A percentile compares a stretch with the other conserved stretches of the same genome.
phyloP scores from a whole-genome alignment of 2,113 vertebrate genomes.

The Notechis scutatus region DNA sequence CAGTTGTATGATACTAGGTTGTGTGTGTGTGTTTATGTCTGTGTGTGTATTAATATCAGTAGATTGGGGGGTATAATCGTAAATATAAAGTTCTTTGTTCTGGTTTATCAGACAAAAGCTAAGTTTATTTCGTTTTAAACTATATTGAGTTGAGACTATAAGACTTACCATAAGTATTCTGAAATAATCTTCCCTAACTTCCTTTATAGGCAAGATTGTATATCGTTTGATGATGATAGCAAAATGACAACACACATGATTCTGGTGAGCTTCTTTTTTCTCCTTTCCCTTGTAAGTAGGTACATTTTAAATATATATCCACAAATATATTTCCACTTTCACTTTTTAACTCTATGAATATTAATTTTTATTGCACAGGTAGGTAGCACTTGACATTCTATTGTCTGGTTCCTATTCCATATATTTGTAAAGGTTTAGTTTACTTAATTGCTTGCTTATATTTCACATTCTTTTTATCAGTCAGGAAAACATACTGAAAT shows the following conservation, averaged over 20 bases:
- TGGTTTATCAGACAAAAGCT: not conserved
- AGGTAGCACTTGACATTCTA: not conserved
- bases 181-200: slow-evolving; percentile 50
- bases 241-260: slow-evolving; percentile 60
- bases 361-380: not conserved
- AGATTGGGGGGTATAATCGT: not conserved
- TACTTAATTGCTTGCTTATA: not conserved
- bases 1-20: not conserved
- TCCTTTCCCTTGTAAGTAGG: not conserved
- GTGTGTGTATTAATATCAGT: not conserved
- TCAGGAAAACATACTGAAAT: not conserved
- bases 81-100: not conserved
- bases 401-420: not conserved
- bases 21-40: not conserved
- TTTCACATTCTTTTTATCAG: not conserved
- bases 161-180: slow-evolving; percentile 11
- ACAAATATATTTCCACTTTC: not conserved
- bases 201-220: slow-evolving; percentile 71
- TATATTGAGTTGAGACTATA: not conserved
- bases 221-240: slow-evolving; percentile 60
- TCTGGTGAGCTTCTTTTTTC: slow-evolving; percentile 65
- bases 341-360: not conserved
- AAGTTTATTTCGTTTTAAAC: not conserved
- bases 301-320: not conserved
- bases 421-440: not conserved